These are phyloP conservation scores for Zaprionus davidi DNA, from an alignment of 1,140 invertebrate genomes.

Conservation along the genomic window DNA sequence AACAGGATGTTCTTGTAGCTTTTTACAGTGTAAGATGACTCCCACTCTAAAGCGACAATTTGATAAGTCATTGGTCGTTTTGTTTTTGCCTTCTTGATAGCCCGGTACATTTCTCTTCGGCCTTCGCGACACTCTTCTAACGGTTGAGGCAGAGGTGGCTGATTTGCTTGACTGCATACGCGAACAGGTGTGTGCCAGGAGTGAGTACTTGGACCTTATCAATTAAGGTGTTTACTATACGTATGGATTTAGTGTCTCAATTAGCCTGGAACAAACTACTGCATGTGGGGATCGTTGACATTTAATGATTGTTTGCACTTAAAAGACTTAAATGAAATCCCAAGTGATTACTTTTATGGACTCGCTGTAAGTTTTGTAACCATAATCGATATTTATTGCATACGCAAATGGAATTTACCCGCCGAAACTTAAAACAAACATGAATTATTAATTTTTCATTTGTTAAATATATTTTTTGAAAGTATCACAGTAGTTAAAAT, in stretches of 20 bases:
- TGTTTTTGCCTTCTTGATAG: constrained; percentile 42
- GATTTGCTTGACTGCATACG: constrained; percentile 1
- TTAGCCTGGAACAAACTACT: constrained; percentile 17
- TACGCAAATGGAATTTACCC: background rate
- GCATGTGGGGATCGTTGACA: constrained; percentile 20
- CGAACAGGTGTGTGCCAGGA: constrained; percentile 67
- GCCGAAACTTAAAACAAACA: background rate
- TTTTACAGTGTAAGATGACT: constrained; percentile 29
- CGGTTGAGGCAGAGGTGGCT: background rate
- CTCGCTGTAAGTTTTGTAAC: background rate
- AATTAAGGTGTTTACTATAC: constrained; percentile 52
- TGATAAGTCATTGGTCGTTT: constrained; percentile 31
- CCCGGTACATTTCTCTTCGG: constrained; percentile 64
- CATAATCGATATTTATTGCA: background rate
- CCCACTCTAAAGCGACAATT: constrained; percentile 1
- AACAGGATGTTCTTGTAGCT: background rate
- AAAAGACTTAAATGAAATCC: constrained; percentile 32
- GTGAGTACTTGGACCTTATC: constrained; percentile 44
- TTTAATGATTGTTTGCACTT: constrained; percentile 40
- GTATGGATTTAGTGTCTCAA: constrained; percentile 48
- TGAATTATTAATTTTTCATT: background rate
- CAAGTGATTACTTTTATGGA: constrained; percentile 33
- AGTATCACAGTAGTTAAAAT: constrained; percentile 59
- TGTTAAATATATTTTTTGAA: constrained; percentile 8
- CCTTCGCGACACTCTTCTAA: constrained; percentile 30